phyloP scores from a whole-genome alignment of 2,888 invertebrate genomes.

The Chrysomela aeneicollis region DNA sequence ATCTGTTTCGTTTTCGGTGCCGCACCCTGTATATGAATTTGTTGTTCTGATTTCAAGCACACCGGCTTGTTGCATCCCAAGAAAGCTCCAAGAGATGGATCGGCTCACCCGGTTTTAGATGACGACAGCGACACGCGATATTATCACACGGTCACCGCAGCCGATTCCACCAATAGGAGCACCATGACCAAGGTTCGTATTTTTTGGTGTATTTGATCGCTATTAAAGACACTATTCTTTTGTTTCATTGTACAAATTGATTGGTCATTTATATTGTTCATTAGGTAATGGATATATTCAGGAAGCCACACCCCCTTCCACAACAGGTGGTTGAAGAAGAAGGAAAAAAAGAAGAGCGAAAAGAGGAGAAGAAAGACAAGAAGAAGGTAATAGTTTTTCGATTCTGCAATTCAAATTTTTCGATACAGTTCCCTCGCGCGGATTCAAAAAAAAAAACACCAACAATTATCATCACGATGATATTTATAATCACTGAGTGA shows the following conservation, averaged over 20 bases:
- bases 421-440: no score
- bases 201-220: no score
- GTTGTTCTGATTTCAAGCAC: slow-evolving; percentile 63
- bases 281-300: slow-evolving; percentile 83
- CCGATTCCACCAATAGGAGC: slow-evolving; percentile 68
- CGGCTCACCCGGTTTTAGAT: slow-evolving; percentile 71
- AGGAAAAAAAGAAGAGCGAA: slow-evolving; percentile 62
- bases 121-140: slow-evolving; percentile 73
- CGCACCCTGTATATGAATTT: no score
- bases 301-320: slow-evolving; percentile 77
- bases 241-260: no score
- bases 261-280: neutral
- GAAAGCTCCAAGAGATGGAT: slow-evolving; percentile 69
- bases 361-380: slow-evolving; percentile 39
- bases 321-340: slow-evolving; percentile 48
- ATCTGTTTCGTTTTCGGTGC: no score
- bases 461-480: no score
- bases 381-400: slow-evolving; percentile 31
- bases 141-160: slow-evolving; percentile 78
- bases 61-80: slow-evolving; percentile 63
- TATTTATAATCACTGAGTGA: no score
- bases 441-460: no score
- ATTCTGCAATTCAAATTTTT: no score
- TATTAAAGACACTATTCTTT: no score
- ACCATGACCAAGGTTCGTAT: slow-evolving; percentile 79